phyloP scores from a whole-genome alignment of 2,113 vertebrate genomes.

The Heterocephalus glaber region DNA sequence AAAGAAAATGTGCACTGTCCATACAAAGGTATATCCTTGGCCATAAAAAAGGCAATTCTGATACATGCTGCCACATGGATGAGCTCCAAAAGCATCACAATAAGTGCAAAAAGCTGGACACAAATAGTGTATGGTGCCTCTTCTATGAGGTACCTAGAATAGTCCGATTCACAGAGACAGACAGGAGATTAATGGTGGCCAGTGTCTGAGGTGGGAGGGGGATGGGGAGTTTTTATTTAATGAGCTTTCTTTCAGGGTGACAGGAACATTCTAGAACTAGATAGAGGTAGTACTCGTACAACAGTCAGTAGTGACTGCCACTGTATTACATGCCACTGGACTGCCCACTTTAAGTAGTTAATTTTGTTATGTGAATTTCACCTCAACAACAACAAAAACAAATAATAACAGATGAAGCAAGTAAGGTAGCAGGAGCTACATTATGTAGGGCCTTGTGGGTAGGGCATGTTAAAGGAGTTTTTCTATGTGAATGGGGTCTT shows the following conservation, averaged over 20 bases:
- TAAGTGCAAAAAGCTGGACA: neutral
- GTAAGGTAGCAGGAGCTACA: neutral
- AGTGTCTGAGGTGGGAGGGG: neutral
- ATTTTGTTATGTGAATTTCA: conserved; percentile 19
- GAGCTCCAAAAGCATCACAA: neutral
- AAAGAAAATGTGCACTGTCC: neutral
- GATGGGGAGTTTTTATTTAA: neutral
- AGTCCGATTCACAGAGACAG: neutral
- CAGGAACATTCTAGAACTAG: neutral
- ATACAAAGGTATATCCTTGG: neutral
- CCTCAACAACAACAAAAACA: neutral
- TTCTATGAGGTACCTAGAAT: neutral
- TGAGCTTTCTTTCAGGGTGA: neutral
- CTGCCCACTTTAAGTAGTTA: conserved; percentile 14
- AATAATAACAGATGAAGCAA: conserved; percentile 1
- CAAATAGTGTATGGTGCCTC: neutral
- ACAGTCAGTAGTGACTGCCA: neutral
- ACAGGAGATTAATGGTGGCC: neutral
- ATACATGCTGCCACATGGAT: neutral
- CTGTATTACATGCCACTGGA: conserved; percentile 1
- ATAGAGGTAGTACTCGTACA: neutral
- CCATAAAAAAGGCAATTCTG: neutral
- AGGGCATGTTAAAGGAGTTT: neutral
- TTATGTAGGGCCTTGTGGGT: neutral
- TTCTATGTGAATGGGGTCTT: neutral